phyloP scores from a whole-genome alignment of 2,888 invertebrate genomes.

The Xylocampa areola region DNA sequence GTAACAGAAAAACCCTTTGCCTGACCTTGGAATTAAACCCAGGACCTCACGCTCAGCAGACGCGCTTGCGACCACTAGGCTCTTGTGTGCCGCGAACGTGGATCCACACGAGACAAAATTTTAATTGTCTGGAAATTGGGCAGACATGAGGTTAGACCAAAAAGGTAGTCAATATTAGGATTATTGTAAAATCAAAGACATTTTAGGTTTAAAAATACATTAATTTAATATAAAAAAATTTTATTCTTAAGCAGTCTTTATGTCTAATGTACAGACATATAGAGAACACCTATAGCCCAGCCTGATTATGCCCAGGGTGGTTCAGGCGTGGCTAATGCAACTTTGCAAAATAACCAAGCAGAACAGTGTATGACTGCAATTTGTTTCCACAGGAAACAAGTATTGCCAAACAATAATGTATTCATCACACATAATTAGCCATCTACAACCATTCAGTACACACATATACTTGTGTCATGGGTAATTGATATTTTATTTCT shows the following conservation, averaged over 20 bases:
- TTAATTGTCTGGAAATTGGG: no score
- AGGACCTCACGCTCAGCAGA: no score
- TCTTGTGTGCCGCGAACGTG: no score
- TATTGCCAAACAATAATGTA: slow-evolving; percentile 19
- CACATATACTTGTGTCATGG: neutral
- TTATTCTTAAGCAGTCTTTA: slow-evolving; percentile 67
- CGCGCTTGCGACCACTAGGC: no score
- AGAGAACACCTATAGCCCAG: slow-evolving; percentile 24
- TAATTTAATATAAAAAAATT: slow-evolving; percentile 59
- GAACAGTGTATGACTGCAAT: slow-evolving; percentile 3
- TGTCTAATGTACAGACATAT: slow-evolving; percentile 37
- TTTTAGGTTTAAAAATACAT: slow-evolving; percentile 49
- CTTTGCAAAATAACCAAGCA: slow-evolving; percentile 19
- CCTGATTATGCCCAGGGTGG: slow-evolving; percentile 3
- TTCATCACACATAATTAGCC: neutral
- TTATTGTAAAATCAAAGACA: slow-evolving; percentile 27
- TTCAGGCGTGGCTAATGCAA: neutral
- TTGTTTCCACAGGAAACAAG: slow-evolving; percentile 39
- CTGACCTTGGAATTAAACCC: no score
- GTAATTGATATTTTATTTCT: neutral
- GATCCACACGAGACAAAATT: no score
- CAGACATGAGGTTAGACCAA: no score
- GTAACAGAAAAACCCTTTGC: no score
- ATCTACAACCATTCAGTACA: slow-evolving; percentile 3
- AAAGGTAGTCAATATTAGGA: no score